Percentiles rank a stretch among this genome's conserved stretches.
phyloP scores from a whole-genome alignment of 2,113 vertebrate species.

The Eretmochelys imbricata region DNA sequence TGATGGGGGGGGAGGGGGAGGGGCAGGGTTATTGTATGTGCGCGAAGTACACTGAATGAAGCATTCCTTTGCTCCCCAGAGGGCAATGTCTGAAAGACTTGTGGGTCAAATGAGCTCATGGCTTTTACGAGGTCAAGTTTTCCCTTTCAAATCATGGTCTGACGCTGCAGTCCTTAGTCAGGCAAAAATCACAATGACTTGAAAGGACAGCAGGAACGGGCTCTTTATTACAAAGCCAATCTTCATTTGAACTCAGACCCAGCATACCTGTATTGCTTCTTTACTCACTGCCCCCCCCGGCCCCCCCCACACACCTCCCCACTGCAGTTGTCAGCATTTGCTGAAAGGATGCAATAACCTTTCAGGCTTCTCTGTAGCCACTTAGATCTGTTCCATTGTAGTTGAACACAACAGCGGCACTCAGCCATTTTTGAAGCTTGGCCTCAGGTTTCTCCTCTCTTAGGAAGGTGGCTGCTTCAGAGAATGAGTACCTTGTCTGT shows the following conservation, averaged over 20 bases:
- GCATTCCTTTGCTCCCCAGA: constrained; percentile 57
- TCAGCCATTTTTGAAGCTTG: not conserved
- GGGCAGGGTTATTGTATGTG: constrained; percentile 43
- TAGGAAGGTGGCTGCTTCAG: accelerated
- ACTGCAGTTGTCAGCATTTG: not conserved
- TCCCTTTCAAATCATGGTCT: constrained; percentile 9
- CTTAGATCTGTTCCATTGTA: not conserved
- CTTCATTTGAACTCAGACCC: accelerated
- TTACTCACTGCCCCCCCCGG: accelerated
- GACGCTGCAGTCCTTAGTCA: constrained; percentile 34
- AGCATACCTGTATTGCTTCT: not conserved
- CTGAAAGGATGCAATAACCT: not conserved
- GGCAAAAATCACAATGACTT: constrained; percentile 18
- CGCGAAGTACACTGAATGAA: constrained; percentile 60
- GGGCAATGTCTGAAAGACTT: constrained; percentile 36
- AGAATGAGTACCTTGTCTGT: not conserved
- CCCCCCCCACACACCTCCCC: no score
- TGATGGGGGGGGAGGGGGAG: not conserved
- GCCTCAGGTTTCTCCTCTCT: constrained; percentile 10
- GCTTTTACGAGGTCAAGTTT: constrained; percentile 34
- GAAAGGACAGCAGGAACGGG: constrained; percentile 7
- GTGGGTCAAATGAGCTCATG: constrained; percentile 56
- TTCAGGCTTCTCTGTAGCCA: not conserved
- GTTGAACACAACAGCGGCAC: not conserved
- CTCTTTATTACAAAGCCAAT: not conserved